Conservation (phyloP, 1,140 invertebrate genomes). For the Lordiphosa mommai region DNA sequence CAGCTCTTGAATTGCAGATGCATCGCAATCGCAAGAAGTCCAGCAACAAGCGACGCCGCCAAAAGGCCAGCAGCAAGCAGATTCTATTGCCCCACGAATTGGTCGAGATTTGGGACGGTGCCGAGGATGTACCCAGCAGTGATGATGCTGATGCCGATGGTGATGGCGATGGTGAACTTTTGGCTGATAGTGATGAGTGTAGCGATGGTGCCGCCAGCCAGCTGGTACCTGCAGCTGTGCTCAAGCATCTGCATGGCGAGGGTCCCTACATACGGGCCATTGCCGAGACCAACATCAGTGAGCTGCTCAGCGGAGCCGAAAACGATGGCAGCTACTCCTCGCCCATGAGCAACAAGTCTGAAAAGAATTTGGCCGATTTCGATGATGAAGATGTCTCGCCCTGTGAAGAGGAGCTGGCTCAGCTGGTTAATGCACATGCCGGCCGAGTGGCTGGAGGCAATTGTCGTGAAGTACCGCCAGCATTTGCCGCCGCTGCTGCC, state of each 20-base stretch:
- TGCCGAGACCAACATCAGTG: slow-evolving; percentile 81
- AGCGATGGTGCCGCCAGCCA: slow-evolving; percentile 65
- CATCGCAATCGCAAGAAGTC: slow-evolving; percentile 63
- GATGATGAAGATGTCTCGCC: slow-evolving; percentile 95
- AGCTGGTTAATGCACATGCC: slow-evolving; percentile 59
- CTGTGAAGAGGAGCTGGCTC: slow-evolving; percentile 89
- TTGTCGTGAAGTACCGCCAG: slow-evolving; percentile 62
- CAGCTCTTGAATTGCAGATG: slow-evolving; percentile 44
- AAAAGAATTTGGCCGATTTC: slow-evolving; percentile 96
- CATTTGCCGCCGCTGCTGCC: slow-evolving; percentile 70
- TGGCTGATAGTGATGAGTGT: slow-evolving; percentile 77
- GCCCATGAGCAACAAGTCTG: slow-evolving; percentile 94
- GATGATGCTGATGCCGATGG: slow-evolving; percentile 66
- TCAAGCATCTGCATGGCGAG: slow-evolving; percentile 73
- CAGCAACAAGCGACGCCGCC: slow-evolving; percentile 67
- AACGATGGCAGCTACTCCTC: slow-evolving; percentile 89
- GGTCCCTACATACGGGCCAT: slow-evolving; percentile 76
- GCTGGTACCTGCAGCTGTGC: slow-evolving; percentile 60
- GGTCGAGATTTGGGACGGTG: slow-evolving; percentile 78
- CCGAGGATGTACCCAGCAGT: slow-evolving; percentile 67
- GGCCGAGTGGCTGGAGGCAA: slow-evolving; percentile 32
- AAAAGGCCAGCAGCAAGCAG: slow-evolving; percentile 65
- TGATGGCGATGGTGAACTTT: slow-evolving; percentile 61
- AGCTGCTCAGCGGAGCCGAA: slow-evolving; percentile 86
- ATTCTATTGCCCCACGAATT: slow-evolving; percentile 66